Evolutionary conservation across 2,113 vertebrate genomes (phyloP), one percentile per base, ranked within the genome.

Genomic region (Emydura subglobosa): DNA sequence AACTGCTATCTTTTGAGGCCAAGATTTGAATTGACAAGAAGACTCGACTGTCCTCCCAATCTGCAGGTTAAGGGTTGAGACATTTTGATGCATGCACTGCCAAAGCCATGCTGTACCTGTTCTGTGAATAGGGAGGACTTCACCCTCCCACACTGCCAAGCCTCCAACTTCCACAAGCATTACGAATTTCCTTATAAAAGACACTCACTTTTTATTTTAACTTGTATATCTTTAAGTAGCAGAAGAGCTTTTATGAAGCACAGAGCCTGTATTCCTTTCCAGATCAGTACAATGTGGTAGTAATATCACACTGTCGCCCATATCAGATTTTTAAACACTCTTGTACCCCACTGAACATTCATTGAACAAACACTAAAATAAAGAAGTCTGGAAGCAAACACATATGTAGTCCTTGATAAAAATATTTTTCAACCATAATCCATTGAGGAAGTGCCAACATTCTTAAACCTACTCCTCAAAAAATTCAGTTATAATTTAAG

Each of bases 391-490:
- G 84, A 92, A 92, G 76, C 2, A 3, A 34, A 11, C 82, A 93
- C 76, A 39, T 21, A 39, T 61, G 72, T n/a, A 94, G 29, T 88
- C 22, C 53, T 96, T 91, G 83, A 87, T n/a, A 51, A 24, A 51
- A 51, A 16, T 85, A 74, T 57, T 92, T 12, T 79, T 94, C 31
- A 86, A 88, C 88, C 25, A 90, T 82, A 89, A 91, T 78, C 93
- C 80, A 82, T 50, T 96, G 19, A 6, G 92, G 19, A 91, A 42
- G 34, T 76, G 13, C 31, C 39, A 31, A 92, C 91, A 86, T 57
- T 95, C 91, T 76, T 90, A 96, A 95, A 51, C 4, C 79, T 74
- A 65, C 16, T 49, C 11, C 88, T 96, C 53, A 74, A 49, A 95
- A 80, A 59, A 65, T 34, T 47, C 83, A 89, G 5, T 55, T 65